Evolutionary conservation across 2,113 vertebrate species (phyloP).

Genomic region (Microtus richardsoni): DNA sequence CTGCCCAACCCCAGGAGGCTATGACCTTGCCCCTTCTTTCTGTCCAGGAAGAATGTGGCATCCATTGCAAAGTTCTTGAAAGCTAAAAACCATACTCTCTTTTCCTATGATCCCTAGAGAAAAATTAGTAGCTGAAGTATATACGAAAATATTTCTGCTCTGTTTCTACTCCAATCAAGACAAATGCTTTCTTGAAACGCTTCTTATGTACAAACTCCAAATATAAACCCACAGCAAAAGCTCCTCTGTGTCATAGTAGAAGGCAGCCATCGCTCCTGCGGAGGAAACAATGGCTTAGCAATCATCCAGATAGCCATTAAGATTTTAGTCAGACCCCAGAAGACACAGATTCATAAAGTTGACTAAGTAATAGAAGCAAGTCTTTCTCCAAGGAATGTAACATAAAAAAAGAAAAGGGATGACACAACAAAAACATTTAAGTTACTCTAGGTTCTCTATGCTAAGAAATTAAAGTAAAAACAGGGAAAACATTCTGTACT

Average conservation of each 20-base stretch:
- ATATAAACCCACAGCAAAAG: background rate
- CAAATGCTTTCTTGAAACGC: slow-evolving; percentile 23
- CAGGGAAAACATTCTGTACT: background rate
- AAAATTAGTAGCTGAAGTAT: slow-evolving; percentile 51
- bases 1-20: background rate
- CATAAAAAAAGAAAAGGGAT: background rate
- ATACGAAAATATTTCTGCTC: slow-evolving; percentile 27
- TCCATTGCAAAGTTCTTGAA: slow-evolving; percentile 4
- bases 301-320: background rate
- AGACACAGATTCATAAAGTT: slow-evolving; percentile 8
- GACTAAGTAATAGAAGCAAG: background rate
- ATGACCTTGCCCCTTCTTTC: background rate
- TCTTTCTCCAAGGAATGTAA: background rate
- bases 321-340: background rate
- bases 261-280: background rate
- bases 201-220: background rate
- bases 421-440: background rate
- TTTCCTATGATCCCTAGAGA: slow-evolving; percentile 8
- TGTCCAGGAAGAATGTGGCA: background rate
- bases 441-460: background rate
- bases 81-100: background rate
- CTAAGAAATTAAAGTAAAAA: slow-evolving; percentile 51
- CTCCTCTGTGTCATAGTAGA: background rate
- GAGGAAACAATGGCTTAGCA: background rate
- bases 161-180: slow-evolving; percentile 9